A percentile compares a stretch with the other conserved stretches of the same genome.
phyloP scores from a whole-genome alignment of 1,140 invertebrate species.

The Tachypleus tridentatus region DNA sequence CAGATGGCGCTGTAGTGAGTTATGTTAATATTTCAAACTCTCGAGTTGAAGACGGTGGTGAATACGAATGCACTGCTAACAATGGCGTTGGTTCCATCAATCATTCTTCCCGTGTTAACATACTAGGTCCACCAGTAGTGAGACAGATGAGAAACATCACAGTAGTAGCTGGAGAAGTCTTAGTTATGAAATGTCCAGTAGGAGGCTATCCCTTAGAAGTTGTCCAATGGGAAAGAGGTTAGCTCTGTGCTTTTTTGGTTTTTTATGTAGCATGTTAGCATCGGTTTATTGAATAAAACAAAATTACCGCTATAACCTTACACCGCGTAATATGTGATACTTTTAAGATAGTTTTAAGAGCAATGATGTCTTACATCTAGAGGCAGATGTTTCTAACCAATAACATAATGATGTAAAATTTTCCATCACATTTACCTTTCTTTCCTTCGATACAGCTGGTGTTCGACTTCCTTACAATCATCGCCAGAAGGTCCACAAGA shows the following conservation, averaged over 20 bases:
- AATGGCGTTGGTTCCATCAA: constrained; percentile 32
- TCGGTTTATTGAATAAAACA: background rate
- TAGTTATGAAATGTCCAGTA: constrained; percentile 30
- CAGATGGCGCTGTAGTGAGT: constrained; percentile 33
- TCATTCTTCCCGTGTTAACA: constrained; percentile 26
- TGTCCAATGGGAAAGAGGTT: constrained; percentile 40
- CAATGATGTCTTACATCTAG: background rate
- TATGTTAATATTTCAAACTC: constrained; percentile 37
- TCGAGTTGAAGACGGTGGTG: constrained; percentile 33
- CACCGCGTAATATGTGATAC: background rate
- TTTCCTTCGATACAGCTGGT: constrained; percentile 39
- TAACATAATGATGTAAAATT: background rate
- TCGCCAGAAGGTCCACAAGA: constrained; percentile 85
- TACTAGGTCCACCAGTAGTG: constrained; percentile 34
- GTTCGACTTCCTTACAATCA: constrained; percentile 81
- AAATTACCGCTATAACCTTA: background rate
- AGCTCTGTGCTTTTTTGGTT: constrained; percentile 3
- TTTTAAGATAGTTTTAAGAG: background rate
- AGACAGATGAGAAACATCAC: constrained; percentile 35
- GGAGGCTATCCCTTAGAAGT: constrained; percentile 28
- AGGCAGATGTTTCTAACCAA: background rate
- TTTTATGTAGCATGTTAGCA: background rate
- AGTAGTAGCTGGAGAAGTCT: constrained; percentile 35
- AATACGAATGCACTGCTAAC: constrained; percentile 33
- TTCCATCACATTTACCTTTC: background rate